phyloP scores from a whole-genome alignment of 2,797 vertebrate species.

The Falco novaeseelandiae region DNA sequence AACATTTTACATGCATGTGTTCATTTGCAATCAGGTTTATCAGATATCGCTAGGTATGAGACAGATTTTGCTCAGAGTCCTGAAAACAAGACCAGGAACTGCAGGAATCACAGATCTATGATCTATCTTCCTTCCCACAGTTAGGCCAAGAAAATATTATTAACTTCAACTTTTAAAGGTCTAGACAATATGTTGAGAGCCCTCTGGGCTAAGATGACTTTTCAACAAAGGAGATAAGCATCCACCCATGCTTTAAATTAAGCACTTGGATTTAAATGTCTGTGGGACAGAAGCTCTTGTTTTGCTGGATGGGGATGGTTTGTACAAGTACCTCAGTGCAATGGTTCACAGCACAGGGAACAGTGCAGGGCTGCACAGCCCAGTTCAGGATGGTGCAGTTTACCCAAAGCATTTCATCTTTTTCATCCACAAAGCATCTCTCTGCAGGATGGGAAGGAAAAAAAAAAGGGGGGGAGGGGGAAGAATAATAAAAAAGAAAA shows the following conservation, averaged over 20 bases:
- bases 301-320: not conserved
- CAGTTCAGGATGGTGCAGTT: not conserved
- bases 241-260: not conserved
- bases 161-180: not conserved
- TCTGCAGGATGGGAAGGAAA: not conserved
- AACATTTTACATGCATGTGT: not conserved
- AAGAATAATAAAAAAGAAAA: not conserved
- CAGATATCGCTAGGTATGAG: not conserved
- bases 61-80: not conserved
- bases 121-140: not conserved
- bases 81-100: not conserved
- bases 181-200: not conserved
- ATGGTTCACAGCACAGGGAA: fast-evolving
- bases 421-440: not conserved
- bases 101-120: not conserved
- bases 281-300: not conserved
- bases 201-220: not conserved
- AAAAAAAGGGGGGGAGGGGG: no score
- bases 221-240: not conserved
- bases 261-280: not conserved
- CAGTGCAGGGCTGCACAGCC: not conserved
- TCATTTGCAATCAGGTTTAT: not conserved
- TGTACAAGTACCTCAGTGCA: no score
- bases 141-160: not conserved
- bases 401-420: not conserved